Evolutionary conservation across 2,797 vertebrate genomes (phyloP).

Genomic region (Ataeniobius toweri): DNA sequence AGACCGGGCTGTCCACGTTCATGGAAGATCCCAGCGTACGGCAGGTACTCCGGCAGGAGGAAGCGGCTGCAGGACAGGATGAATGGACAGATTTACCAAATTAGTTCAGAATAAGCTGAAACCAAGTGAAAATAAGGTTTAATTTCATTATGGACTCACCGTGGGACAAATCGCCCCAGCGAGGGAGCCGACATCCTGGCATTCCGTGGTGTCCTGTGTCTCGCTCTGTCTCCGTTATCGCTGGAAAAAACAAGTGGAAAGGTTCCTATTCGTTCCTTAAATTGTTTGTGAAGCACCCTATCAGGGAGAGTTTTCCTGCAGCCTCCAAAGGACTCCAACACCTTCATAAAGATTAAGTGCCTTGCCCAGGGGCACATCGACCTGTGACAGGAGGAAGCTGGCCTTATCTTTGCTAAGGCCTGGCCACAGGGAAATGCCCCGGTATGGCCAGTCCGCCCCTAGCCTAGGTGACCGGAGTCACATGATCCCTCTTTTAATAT

Average conservation of each 20-base stretch:
- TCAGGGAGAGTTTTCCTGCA: neutral
- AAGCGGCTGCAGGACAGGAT: slow-evolving; percentile 84
- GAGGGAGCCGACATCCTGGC: slow-evolving; percentile 97
- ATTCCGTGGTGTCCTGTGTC: slow-evolving; percentile 93
- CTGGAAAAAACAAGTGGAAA: slow-evolving; percentile 61
- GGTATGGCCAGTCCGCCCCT: too few species aligned
- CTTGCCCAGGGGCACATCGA: too few species aligned
- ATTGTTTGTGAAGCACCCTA: neutral
- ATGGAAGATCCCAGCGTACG: slow-evolving; percentile 98
- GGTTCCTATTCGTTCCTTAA: neutral
- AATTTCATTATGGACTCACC: slow-evolving; percentile 77
- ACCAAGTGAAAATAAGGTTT: neutral
- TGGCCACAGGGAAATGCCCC: too few species aligned
- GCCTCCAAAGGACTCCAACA: too few species aligned
- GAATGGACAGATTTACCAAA: neutral
- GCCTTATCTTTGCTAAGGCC: too few species aligned
- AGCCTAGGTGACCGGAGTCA: too few species aligned
- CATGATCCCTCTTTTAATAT: too few species aligned
- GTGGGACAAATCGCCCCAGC: slow-evolving; percentile 93
- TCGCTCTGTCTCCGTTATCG: slow-evolving; percentile 91
- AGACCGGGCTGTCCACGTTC: slow-evolving; percentile 96
- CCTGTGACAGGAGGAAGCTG: too few species aligned
- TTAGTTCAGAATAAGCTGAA: fast-evolving
- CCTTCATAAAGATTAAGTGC: too few species aligned
- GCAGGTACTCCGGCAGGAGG: slow-evolving; percentile 96